Percentiles rank a stretch among this genome's conserved stretches.
Evolutionary conservation across 2,888 invertebrate genomes (phyloP).

Genomic region (Mythimna albipuncta): DNA sequence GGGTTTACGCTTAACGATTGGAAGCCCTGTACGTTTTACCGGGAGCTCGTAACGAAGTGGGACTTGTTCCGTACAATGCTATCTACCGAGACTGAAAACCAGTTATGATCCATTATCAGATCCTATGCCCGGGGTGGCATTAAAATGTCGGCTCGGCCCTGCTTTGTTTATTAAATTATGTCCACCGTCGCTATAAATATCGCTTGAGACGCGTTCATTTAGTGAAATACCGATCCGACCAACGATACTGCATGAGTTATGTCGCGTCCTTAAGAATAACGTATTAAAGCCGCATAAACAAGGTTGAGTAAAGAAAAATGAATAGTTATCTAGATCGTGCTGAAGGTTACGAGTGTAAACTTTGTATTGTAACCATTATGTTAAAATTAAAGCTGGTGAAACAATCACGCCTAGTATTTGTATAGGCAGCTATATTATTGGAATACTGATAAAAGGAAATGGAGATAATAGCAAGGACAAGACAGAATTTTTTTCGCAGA

Average conservation of each 20-base stretch:
- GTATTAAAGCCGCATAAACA: slow-evolving; percentile 78
- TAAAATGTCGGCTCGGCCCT: slow-evolving; percentile 85
- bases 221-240: slow-evolving; percentile 87
- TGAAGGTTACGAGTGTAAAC: slow-evolving; percentile 65
- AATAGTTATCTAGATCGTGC: slow-evolving; percentile 76
- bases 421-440: neutral
- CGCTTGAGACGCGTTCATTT: slow-evolving; percentile 86
- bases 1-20: slow-evolving; percentile 77
- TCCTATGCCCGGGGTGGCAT: slow-evolving; percentile 88
- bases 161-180: slow-evolving; percentile 91
- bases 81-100: slow-evolving; percentile 86
- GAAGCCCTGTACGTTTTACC: slow-evolving; percentile 80
- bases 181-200: slow-evolving; percentile 88
- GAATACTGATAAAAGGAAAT: neutral
- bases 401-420: neutral
- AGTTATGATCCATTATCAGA: slow-evolving; percentile 90
- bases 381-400: slow-evolving; percentile 4
- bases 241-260: slow-evolving; percentile 88
- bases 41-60: slow-evolving; percentile 87
- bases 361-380: slow-evolving; percentile 37
- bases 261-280: slow-evolving; percentile 83
- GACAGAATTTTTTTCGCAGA: slow-evolving; percentile 23
- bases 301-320: slow-evolving; percentile 78
- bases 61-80: slow-evolving; percentile 88
- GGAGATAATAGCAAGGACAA: neutral